Base-by-base conservation (phyloP, 2,888 invertebrate species). In the Bombyx huttoni region DNA sequence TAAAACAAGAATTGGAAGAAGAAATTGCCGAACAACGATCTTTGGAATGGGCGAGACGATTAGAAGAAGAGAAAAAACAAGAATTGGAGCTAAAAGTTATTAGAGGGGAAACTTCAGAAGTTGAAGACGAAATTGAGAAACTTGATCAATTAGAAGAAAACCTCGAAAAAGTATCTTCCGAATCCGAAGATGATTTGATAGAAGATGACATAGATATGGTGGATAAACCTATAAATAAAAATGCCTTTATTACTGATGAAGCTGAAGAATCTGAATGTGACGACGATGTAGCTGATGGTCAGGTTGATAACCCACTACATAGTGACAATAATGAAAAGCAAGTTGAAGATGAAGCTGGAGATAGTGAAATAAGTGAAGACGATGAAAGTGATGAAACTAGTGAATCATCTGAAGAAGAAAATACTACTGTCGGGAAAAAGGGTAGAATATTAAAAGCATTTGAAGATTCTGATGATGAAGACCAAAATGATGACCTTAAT, bases 1-100 rank as follows among this genome's bases (percentile, higher is more conserved):
- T 97, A 51, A 93, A 92, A 68, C 90, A 92, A 55, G 91, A 93
- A 56, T 83, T 97, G 2, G 91, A 93, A 65, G 85, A 90, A 12
- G 88, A 93, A 75, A 96, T 97, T 67, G 91, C 91, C 3, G 89
- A 91, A 57, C 92, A 92, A 64, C 86, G 95, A 50, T 90, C 92
- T 46, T 88, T 93, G 54, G 92, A 94, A 61, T 91, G 95, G 91
- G 89, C 91, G 52, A 91, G 92, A 62, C 91, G 91, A 50, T 79
- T 90, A 34, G 90, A 92, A 61, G 76, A 79, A 47, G 86, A 82
- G 52, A 82, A 78, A 54, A 73, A 77, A 56, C 74, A 82, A 10
- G 88, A 90, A 52, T 72, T 78, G 51, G 78, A 88, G 61, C 71
- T 86, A 49, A 74, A 81, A 33, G 63, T 67, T 45, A 52, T 81